phyloP scores from a whole-genome alignment of 2,888 invertebrate species.

The Diaphora mendica region DNA sequence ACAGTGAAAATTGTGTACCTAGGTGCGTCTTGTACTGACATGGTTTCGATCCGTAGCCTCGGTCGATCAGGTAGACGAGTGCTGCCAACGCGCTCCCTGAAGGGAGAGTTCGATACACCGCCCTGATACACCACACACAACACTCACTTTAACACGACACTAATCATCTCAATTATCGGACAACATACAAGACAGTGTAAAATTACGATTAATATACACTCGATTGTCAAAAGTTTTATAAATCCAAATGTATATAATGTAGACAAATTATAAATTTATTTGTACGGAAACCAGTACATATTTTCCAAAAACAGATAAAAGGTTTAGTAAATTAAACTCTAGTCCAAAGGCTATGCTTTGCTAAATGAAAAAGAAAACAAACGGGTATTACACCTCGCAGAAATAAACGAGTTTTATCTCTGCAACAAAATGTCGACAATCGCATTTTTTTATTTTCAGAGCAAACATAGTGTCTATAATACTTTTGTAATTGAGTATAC shows the following conservation, averaged over 20 bases:
- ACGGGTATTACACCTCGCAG: not conserved
- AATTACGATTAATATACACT: constrained; percentile 17
- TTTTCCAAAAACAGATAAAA: too few relatives aligned
- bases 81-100: constrained; percentile 95
- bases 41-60: constrained; percentile 93
- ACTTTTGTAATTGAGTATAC: constrained; percentile 13
- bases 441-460: not conserved
- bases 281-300: not conserved
- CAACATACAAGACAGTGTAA: constrained; percentile 37
- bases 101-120: constrained; percentile 91
- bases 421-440: too few relatives aligned
- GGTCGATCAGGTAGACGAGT: constrained; percentile 95
- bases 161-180: constrained; percentile 28
- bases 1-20: constrained; percentile 31
- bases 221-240: constrained; percentile 1
- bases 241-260: not conserved
- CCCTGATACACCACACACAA: constrained; percentile 81
- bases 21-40: constrained; percentile 76
- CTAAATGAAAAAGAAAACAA: too few relatives aligned
- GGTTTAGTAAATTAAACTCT: too few relatives aligned
- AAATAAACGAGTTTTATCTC: not conserved
- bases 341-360: too few relatives aligned
- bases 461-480: not conserved
- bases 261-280: not conserved
- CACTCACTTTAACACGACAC: constrained; percentile 65